Percentiles rank a stretch among this genome's conserved stretches.
phyloP scores from a whole-genome alignment of 2,797 vertebrate species.

The Phalanger gymnotis region DNA sequence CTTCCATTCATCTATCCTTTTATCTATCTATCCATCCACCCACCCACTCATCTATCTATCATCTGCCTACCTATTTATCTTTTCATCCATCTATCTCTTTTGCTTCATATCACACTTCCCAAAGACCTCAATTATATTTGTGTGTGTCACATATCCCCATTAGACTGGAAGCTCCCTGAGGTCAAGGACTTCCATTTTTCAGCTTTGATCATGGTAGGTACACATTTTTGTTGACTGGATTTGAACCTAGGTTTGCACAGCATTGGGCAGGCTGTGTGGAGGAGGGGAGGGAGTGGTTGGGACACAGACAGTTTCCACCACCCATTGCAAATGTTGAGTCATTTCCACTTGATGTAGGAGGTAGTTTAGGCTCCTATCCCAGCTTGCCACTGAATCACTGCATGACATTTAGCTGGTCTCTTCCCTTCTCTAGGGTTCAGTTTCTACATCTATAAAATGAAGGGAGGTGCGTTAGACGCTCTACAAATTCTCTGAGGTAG shows the following conservation, averaged over 20 bases:
- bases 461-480: not conserved
- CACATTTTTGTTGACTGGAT: not conserved
- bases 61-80: too few relatives aligned
- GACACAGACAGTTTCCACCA: not conserved
- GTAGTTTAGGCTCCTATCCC: not conserved
- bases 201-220: not conserved
- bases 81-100: not conserved
- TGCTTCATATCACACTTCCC: not conserved
- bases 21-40: too few relatives aligned
- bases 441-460: not conserved
- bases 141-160: not conserved
- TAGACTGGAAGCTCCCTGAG: not conserved
- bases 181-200: not conserved
- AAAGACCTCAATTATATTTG: not conserved
- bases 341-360: not conserved
- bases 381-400: not conserved
- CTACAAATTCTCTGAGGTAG: not conserved
- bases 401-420: not conserved
- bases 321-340: not conserved
- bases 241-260: not conserved
- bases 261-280: not conserved
- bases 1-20: too few relatives aligned
- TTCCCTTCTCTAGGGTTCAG: not conserved
- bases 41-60: too few relatives aligned
- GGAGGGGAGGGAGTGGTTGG: not conserved